Evolutionary conservation across 2,797 vertebrate genomes (phyloP), one percentile per base, ranked within the genome.

Genomic region (Molossus molossus): DNA sequence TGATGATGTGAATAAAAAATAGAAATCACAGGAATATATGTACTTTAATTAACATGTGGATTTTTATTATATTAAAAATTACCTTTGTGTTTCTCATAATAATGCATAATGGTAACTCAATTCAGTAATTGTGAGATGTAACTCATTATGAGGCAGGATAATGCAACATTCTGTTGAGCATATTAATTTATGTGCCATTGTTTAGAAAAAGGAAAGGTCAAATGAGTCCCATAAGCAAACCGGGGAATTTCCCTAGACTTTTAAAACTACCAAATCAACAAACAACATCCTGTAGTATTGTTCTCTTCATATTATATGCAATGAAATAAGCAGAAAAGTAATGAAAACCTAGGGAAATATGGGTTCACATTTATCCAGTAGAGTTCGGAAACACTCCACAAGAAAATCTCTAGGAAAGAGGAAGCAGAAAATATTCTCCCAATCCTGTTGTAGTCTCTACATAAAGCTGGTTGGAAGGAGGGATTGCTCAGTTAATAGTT

Each of bases 401-500:
- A 92, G 81, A 90, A 97, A 96, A 92, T 90, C 70, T 95, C 50
- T 27, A 76, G 81, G 94, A 37, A 27, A 6, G 9, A 76, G 58
- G 87, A 90, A 84, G 62, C 5, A 11, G 76, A 88, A 86, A 95
- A 85, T 81, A 69, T 87, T 88, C 70, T 88, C 15, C 62, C 81
- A 64, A 64, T 94, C 53, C 58, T 79, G 62, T 97, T 86, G 20
- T 77, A 70, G 21, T 92, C 12, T 86, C 64, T 76, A 50, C 70
- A 94, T 93, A 96, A 95, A 94, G 50, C 94, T 90, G 70, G 60
- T 96, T 86, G 91, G 83, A 96, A 83, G 91, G 80, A 95, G 57
- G 73, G 84, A 96, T 77, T 93, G 87, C 81, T 97, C 94, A 79
- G 91, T 93, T 97, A 94, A 96, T 89, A 91, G 91, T 95, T 96